Percentiles rank a stretch among this genome's conserved stretches.
phyloP scores from a whole-genome alignment of 30 jellyfish, hydroid and myxozoan species.

The Hydra vulgaris region DNA sequence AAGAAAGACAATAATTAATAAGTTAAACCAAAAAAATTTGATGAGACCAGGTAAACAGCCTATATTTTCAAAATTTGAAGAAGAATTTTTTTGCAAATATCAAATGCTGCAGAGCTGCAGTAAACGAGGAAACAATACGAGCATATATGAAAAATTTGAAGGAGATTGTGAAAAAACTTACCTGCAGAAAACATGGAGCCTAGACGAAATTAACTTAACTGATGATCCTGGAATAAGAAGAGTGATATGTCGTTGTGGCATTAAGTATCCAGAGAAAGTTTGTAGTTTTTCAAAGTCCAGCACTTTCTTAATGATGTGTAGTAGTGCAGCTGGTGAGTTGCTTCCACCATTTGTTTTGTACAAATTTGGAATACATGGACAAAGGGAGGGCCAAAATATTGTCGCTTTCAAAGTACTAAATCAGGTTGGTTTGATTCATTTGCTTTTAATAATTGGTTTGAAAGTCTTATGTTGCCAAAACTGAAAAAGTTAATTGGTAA shows the following conservation, averaged over 20 bases:
- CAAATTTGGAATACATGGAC: not conserved
- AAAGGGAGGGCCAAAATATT: not conserved
- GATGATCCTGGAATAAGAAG: not conserved
- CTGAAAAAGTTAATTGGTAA: not conserved
- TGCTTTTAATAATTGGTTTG: not conserved
- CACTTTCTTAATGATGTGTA: not conserved
- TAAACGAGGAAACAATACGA: not conserved
- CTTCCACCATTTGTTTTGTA: not conserved
- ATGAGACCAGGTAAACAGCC: no score
- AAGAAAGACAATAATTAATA: no score
- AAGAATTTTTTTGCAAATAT: not conserved
- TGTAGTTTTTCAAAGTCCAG: not conserved
- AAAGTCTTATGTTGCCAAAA: not conserved
- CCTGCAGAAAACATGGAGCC: not conserved
- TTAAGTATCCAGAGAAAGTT: not conserved
- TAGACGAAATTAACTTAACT: not conserved
- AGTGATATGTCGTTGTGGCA: not conserved
- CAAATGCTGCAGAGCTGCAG: not conserved
- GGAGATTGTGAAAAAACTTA: not conserved
- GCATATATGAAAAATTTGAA: not conserved
- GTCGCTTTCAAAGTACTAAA: not conserved
- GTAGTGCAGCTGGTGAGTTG: not conserved
- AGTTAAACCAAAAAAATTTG: no score
- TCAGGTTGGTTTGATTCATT: slow-evolving; percentile 6
- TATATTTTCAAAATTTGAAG: no score